Evolutionary conservation across 2,797 vertebrate species (phyloP), one percentile per base, ranked within the genome.

Genomic region (Limosa lapponica): DNA sequence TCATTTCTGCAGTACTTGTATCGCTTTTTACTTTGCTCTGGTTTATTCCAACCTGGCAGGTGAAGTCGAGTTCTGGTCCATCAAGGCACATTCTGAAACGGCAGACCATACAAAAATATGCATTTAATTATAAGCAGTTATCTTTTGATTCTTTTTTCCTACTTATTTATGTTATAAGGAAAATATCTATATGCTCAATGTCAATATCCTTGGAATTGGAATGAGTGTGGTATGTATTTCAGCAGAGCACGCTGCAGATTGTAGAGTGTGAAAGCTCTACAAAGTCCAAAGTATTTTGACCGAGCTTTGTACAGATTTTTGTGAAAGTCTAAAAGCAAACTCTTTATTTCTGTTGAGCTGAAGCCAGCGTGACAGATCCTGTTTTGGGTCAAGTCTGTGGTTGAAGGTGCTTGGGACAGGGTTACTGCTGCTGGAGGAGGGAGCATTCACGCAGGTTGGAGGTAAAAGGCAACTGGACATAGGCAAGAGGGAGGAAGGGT

Each of bases 221-320:
- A 83, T 87, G 55, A 67, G 48, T 79, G 8, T 51, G n/a, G 77
- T 14, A 5, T 36, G 81, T 74, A 6, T 59, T 71, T 93, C 91
- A 88, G 75, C 48, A 19, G 64, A 46, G 78, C 61, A 3, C 20
- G 22, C 67, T 59, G 32, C 25, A 30, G 51, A 32, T 44, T 52
- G 25, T 20, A 49, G 74, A 69, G 75, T 8, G 4, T 58, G 62
- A 24, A 52, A 62, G 51, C 46, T 43, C 43, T 43, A 48, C 23
- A 14, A 48, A 48, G 13, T 48, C 46, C 13, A 24, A 48, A 24
- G 23, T 48, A 48, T 48, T 48, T 96, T 97, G 95, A 90, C 95
- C 90, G 90, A 96, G 90, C 84, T 90, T 80, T 88, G 69, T 93
- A 93, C 84, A 89, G 96, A 94, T 97, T 97, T 97, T 93, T 96